These are phyloP conservation scores for Acleris laterana DNA, from an alignment of 2,888 invertebrate genomes.

Conservation along the genomic window DNA sequence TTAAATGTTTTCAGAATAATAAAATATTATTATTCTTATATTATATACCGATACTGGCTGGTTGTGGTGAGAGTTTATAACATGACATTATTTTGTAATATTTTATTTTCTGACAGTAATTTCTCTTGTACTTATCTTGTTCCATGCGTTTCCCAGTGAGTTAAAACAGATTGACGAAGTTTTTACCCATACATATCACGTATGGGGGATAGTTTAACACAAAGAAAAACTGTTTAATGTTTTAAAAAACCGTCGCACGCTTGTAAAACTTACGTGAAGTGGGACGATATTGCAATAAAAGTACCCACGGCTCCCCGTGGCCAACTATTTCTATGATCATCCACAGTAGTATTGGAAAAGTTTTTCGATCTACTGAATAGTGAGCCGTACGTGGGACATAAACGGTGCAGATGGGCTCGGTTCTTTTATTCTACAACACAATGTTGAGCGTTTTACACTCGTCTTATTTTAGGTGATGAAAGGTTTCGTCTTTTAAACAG, in stretches of 20 bases:
- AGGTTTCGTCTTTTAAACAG: slow-evolving; percentile 31
- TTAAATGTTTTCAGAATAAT: too few species aligned
- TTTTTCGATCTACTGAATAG: slow-evolving; percentile 79
- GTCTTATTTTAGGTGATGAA: slow-evolving; percentile 52
- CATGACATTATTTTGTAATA: too few species aligned
- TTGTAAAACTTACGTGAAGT: slow-evolving; percentile 42
- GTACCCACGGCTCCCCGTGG: slow-evolving; percentile 58
- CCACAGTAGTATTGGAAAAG: slow-evolving; percentile 76
- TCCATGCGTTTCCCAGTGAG: too few species aligned
- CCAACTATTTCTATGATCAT: slow-evolving; percentile 77
- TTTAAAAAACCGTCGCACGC: slow-evolving; percentile 36
- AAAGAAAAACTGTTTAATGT: background rate
- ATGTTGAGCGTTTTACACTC: slow-evolving; percentile 63
- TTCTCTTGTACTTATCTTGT: too few species aligned
- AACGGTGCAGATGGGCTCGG: slow-evolving; percentile 66
- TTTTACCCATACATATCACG: background rate
- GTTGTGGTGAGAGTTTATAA: too few species aligned
- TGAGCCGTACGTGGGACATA: slow-evolving; percentile 73
- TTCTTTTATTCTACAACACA: slow-evolving; percentile 71
- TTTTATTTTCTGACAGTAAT: too few species aligned
- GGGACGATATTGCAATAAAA: slow-evolving; percentile 64
- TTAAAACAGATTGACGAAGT: too few species aligned
- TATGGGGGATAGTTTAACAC: background rate
- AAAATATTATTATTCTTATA: too few species aligned
- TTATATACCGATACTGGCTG: too few species aligned